Conservation (phyloP, 2,113 vertebrate species). For the Cavia porcellus region DNA sequence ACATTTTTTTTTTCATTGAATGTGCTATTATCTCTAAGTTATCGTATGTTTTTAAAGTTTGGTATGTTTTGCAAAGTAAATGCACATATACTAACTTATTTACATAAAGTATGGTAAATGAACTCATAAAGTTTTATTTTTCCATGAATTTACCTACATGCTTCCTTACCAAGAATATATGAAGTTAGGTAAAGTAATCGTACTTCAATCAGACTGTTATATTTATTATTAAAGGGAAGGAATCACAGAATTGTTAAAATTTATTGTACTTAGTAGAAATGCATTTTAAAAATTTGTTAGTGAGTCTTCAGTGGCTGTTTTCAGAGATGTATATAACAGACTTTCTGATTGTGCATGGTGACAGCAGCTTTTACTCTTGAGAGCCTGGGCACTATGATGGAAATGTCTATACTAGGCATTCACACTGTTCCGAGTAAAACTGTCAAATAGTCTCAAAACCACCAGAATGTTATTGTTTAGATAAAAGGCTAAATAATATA, state of each 20-base stretch:
- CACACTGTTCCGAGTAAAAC: neutral
- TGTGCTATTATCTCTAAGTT: neutral
- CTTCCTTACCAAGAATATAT: neutral
- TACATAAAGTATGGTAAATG: neutral
- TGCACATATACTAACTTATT: neutral
- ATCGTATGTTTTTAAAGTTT: neutral
- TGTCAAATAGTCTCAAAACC: neutral
- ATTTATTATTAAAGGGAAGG: neutral
- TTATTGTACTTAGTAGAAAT: neutral
- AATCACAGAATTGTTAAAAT: neutral
- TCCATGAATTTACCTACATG: neutral
- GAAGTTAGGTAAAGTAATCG: too few relatives aligned
- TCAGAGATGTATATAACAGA: too few relatives aligned
- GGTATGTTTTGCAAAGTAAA: neutral
- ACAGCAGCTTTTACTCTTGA: neutral
- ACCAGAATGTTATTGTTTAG: neutral
- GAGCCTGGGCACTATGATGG: neutral
- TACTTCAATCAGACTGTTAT: neutral
- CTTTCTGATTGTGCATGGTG: too few relatives aligned
- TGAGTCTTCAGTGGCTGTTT: neutral
- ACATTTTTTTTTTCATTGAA: neutral
- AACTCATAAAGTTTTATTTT: neutral
- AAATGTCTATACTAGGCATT: fast-evolving
- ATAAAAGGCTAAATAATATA: neutral
- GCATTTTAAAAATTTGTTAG: neutral